phyloP scores from a whole-genome alignment of 2,888 invertebrate genomes.

The Trachelus troglodyta region DNA sequence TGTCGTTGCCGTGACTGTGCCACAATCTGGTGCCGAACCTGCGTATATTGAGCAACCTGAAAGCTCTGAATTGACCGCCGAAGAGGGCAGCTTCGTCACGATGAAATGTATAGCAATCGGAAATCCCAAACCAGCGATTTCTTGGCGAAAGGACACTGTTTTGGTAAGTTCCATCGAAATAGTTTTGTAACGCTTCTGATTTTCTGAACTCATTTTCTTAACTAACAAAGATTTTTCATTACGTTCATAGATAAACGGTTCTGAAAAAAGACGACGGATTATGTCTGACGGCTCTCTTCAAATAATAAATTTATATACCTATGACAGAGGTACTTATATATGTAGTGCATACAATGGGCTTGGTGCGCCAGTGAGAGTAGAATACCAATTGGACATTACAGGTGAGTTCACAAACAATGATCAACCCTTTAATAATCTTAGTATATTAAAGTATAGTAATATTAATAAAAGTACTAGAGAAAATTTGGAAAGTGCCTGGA shows the following conservation, averaged over 20 bases:
- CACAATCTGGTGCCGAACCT: slow-evolving; percentile 44
- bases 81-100: slow-evolving; percentile 80
- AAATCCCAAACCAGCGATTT: slow-evolving; percentile 80
- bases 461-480: not conserved
- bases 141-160: slow-evolving; percentile 80
- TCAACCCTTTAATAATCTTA: not conserved
- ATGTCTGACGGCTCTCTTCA: slow-evolving; percentile 81
- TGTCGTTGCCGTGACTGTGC: slow-evolving; percentile 32
- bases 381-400: slow-evolving; percentile 78
- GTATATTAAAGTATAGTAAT: not conserved
- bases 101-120: slow-evolving; percentile 82
- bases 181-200: not conserved
- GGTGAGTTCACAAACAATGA: slow-evolving; percentile 70
- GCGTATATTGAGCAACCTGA: slow-evolving; percentile 60
- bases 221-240: not conserved
- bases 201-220: not conserved
- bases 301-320: slow-evolving; percentile 82
- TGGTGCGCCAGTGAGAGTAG: slow-evolving; percentile 75
- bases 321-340: slow-evolving; percentile 87
- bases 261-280: slow-evolving; percentile 78
- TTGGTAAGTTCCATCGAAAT: slow-evolving; percentile 69
- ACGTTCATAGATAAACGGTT: slow-evolving; percentile 75
- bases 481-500: not conserved
- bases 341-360: slow-evolving; percentile 87
- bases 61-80: slow-evolving; percentile 73